Conservation (phyloP, 37 sponge, comb jelly and placozoan genomes). For the Aplysina aerophoba region DNA sequence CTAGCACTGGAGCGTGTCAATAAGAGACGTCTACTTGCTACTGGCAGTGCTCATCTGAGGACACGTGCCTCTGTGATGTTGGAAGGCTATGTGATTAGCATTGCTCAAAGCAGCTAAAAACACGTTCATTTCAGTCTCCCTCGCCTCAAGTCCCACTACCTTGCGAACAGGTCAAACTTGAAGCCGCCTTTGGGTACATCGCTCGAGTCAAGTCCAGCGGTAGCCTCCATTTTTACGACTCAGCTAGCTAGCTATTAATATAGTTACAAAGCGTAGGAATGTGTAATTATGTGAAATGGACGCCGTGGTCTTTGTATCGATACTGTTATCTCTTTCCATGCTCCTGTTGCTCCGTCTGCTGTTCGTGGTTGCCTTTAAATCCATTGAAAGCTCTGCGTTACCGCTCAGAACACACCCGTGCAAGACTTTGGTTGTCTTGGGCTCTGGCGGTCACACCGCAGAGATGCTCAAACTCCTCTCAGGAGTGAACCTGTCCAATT, state of each 20-base stretch:
- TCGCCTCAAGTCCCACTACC: too few relatives aligned
- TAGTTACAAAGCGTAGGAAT: not conserved
- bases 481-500: constrained; percentile 57
- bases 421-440: constrained; percentile 77
- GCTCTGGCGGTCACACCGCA: constrained; percentile 95
- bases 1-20: too few relatives aligned
- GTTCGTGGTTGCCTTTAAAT: not conserved
- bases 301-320: not conserved
- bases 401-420: constrained; percentile 37
- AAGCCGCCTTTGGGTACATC: constrained; percentile 66
- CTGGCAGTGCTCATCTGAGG: too few relatives aligned
- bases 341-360: not conserved
- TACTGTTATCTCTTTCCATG: not conserved
- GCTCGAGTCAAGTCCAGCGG: constrained; percentile 33
- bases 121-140: too few relatives aligned
- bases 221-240: constrained; percentile 38
- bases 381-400: not conserved
- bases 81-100: too few relatives aligned
- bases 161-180: constrained; percentile 76
- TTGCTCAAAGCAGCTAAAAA: too few relatives aligned
- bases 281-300: not conserved
- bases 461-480: constrained; percentile 87
- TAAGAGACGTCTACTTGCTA: too few relatives aligned
- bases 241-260: not conserved
- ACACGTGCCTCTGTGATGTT: too few relatives aligned